Evolutionary conservation across 2,113 vertebrate genomes (phyloP).

Genomic region (Ptilorrhoa leucosticta): DNA sequence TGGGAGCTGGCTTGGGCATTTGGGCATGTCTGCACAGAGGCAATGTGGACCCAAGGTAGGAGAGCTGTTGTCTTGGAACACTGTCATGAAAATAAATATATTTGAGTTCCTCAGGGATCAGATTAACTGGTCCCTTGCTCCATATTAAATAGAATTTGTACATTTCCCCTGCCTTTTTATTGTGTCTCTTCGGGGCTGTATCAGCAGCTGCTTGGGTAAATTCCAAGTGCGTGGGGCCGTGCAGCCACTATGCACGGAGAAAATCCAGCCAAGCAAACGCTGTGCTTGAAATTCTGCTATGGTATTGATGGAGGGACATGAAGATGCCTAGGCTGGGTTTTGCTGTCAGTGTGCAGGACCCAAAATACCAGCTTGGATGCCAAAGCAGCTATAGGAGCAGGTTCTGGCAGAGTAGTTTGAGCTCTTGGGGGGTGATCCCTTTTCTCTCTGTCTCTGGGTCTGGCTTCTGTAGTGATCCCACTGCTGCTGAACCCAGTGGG

Average conservation of each 20-base stretch:
- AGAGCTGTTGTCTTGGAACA: background rate
- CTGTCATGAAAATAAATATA: background rate
- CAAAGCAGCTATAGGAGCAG: background rate
- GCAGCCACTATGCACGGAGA: background rate
- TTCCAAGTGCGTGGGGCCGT: background rate
- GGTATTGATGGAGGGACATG: background rate
- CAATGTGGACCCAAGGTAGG: background rate
- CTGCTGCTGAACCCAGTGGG: background rate
- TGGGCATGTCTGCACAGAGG: background rate
- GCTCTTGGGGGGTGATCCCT: background rate
- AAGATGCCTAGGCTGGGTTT: background rate
- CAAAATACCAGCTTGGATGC: background rate
- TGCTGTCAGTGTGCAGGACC: background rate
- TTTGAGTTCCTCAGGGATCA: background rate
- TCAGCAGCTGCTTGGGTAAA: slow-evolving; percentile 42
- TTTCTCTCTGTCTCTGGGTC: background rate
- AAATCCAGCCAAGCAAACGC: background rate
- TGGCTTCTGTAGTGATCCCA: background rate
- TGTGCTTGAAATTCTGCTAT: background rate
- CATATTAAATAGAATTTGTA: slow-evolving; percentile 1
- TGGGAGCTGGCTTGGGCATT: background rate
- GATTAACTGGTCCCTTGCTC: background rate
- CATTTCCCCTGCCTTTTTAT: background rate
- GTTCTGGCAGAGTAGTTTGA: background rate
- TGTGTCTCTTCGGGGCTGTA: background rate